Base-by-base conservation (phyloP, 1,140 invertebrate genomes). In the Drosophila albomicans region DNA sequence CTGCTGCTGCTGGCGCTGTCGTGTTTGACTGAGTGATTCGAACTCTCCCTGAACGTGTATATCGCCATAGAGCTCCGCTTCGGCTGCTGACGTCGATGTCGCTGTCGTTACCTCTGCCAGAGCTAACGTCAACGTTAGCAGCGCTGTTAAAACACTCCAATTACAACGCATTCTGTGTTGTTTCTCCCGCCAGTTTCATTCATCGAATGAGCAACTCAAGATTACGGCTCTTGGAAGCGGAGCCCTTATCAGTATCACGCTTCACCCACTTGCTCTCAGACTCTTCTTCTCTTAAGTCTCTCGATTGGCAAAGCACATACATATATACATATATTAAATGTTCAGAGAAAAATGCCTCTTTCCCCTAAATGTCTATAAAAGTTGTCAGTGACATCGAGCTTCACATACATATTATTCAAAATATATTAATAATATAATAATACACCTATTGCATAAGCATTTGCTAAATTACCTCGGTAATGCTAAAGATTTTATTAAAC, bases 21-120 rank as follows among this genome's bases (percentile, higher is more conserved):
- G 76, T 11, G 76, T 87, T 25, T 66, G 62, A 43, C 82, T 87
- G 5, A 87, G 69, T 1, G 80, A 82, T 49, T 87, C 76, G 13
- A 87, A 82, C 5, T 82, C 84, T 2, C 43, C 63, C 15, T 58
- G 16, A 41, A 41, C 57, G 11, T 54, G 48, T 32, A 87, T 87
- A 25, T 87, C 82, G 5, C 82, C 82, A 28, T 54, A 87, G 1
- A 86, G 84, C 38, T 86, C 15, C 13, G 20, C 6, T 11, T 67
- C 51, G 25, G 45, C 15, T 52, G 13, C 28, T 32, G 30, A 16
- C 41, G 28, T 16, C 30, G 16, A n/a, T 30, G 11, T 1, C 8
- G 41, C 15, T 28, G 59, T 20, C 4, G 30, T 25, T 25, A 25
- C 20, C 20, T 25, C 43, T 59, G 32, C 16, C 32, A 11, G 8